Evolutionary conservation across 2,797 vertebrate species (phyloP), one percentile per base, ranked within the genome.

Genomic region (Manis javanica): DNA sequence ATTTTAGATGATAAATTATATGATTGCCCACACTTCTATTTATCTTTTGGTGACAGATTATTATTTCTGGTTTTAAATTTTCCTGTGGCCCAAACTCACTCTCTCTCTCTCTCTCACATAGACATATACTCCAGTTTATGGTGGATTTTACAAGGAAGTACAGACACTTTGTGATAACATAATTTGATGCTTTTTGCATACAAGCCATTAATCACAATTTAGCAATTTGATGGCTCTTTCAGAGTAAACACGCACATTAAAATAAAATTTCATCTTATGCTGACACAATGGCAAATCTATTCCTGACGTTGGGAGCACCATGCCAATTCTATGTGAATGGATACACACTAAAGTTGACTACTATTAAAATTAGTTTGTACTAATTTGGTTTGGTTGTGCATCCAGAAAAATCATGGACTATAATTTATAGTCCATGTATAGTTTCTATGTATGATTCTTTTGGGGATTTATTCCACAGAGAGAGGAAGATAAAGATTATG

Each of bases 131-230:
- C 10, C 5, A 31, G 2, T 64, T 95, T 92, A 59, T 78, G 51
- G 37, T 86, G 57, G 9, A 87, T 85, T 96, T 90, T 89, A 86
- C 64, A 81, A 90, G 31, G 24, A 91, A 94, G 37, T 46, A 34
- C 8, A 75, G 66, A 42, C 23, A 34, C 10, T 64, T 3, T 78
- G 34, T 34, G 16, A 85, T 94, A 49, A 78, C 21, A 90, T 72
- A 81, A 66, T 74, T 69, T 75, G 46, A 88, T 93, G 29, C 14
- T 13, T 49, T 90, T 92, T 90, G 31, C 39, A 37, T 90, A 21
- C 10, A 72, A 66, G 46, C 69, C 5, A 49, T 69, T 94, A 77
- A 72, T 79, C 34, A 87, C 29, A 93, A 13, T 93, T 95, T 79
- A 77, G 77, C 31, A 78, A 55, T 42, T 72, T 87, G 83, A 71